Percentiles rank a stretch among this genome's conserved stretches.
Evolutionary conservation across 2,888 invertebrate genomes (phyloP).

Genomic region (Tenthredo livida): DNA sequence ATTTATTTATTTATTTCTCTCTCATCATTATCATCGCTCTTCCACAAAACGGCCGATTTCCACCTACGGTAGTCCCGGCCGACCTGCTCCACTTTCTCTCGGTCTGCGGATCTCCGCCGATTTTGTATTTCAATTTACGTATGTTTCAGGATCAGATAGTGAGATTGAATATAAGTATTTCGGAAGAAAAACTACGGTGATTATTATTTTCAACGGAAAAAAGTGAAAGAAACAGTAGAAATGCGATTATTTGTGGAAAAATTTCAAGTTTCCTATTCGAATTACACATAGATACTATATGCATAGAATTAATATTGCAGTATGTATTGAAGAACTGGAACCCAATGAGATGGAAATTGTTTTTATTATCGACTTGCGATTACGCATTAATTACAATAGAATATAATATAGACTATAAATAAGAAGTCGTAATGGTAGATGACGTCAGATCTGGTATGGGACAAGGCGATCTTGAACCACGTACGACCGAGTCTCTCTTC

Average conservation of each 20-base stretch:
- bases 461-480: constrained; percentile 31
- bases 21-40: neutral
- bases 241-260: too few relatives aligned
- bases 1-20: neutral
- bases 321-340: too few relatives aligned
- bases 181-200: too few relatives aligned
- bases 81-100: constrained; percentile 42
- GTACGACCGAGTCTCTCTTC: neutral
- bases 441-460: constrained; percentile 8
- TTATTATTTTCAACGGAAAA: too few relatives aligned
- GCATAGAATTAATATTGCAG: too few relatives aligned
- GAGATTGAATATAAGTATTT: neutral
- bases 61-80: constrained; percentile 2
- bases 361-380: neutral
- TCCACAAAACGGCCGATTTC: neutral
- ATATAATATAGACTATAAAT: neutral
- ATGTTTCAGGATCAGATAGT: neutral
- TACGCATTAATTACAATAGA: neutral
- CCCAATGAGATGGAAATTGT: too few relatives aligned
- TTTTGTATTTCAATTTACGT: neutral
- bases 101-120: constrained; percentile 21
- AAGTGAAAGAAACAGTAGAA: too few relatives aligned
- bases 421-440: neutral
- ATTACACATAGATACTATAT: too few relatives aligned
- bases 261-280: too few relatives aligned